Percentiles rank a stretch among this genome's conserved stretches.
phyloP scores from a whole-genome alignment of 2,888 invertebrate species.

The Hyppa rectilinea region DNA sequence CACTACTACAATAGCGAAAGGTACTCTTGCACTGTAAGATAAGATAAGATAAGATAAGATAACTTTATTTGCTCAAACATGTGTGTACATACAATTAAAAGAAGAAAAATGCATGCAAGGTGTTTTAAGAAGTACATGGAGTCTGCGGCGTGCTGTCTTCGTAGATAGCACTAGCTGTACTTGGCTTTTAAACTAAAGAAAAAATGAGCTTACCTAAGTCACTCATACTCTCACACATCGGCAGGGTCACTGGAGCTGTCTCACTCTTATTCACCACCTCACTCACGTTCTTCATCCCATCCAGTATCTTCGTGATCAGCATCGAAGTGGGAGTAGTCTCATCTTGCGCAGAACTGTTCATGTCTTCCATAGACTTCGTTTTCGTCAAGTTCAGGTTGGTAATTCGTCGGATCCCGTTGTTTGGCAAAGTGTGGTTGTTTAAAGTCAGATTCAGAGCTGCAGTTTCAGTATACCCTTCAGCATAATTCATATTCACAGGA shows the following conservation, averaged over 20 bases:
- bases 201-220: constrained; percentile 93
- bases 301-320: constrained; percentile 79
- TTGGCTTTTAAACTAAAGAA: too few species aligned
- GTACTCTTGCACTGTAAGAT: too few species aligned
- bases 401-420: constrained; percentile 5
- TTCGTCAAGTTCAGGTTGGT: constrained; percentile 25
- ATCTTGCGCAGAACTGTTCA: constrained; percentile 60
- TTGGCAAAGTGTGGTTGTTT: constrained; percentile 28
- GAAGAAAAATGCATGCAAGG: too few species aligned
- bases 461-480: constrained; percentile 42
- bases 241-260: constrained; percentile 72
- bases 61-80: too few species aligned
- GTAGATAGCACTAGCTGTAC: too few species aligned
- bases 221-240: constrained; percentile 91
- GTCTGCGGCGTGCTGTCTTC: too few species aligned
- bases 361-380: constrained; percentile 58
- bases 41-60: too few species aligned
- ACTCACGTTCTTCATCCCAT: constrained; percentile 77
- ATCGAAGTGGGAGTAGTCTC: constrained; percentile 68
- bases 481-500: constrained; percentile 55
- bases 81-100: too few species aligned
- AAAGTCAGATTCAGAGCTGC: constrained; percentile 54
- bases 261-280: constrained; percentile 77
- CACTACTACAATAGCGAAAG: too few species aligned
- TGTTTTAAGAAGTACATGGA: too few species aligned